Conservation (phyloP, 1,140 invertebrate genomes). For the Brachionus sp. region DNA sequence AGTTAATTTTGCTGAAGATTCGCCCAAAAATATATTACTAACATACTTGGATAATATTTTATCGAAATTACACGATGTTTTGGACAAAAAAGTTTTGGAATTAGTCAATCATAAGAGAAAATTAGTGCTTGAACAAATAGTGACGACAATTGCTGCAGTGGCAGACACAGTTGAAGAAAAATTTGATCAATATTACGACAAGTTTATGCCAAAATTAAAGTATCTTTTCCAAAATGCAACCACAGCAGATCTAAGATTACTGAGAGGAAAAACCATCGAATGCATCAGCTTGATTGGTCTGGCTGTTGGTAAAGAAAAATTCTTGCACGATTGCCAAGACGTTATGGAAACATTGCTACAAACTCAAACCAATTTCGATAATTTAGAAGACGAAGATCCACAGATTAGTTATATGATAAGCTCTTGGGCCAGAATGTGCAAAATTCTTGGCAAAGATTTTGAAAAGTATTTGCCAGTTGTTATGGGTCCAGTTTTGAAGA, state of each 20-base stretch:
- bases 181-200: slow-evolving; percentile 73
- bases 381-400: slow-evolving; percentile 82
- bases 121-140: slow-evolving; percentile 92
- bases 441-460: slow-evolving; percentile 89
- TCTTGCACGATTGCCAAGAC: slow-evolving; percentile 85
- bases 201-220: slow-evolving; percentile 89
- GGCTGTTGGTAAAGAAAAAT: slow-evolving; percentile 88
- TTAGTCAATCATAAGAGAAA: slow-evolving; percentile 79
- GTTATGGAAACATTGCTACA: slow-evolving; percentile 92
- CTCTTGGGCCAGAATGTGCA: slow-evolving; percentile 97
- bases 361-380: slow-evolving; percentile 69
- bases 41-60: slow-evolving; percentile 86
- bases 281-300: slow-evolving; percentile 96
- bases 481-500: slow-evolving; percentile 91
- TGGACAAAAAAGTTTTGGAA: slow-evolving; percentile 88
- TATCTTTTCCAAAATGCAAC: slow-evolving; percentile 93
- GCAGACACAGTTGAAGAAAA: slow-evolving; percentile 97
- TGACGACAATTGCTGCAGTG: slow-evolving; percentile 95
- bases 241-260: slow-evolving; percentile 76
- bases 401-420: slow-evolving; percentile 91
- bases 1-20: slow-evolving; percentile 98
- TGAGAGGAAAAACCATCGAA: slow-evolving; percentile 93
- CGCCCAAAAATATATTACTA: slow-evolving; percentile 82
- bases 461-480: slow-evolving; percentile 93
- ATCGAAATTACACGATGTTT: slow-evolving; percentile 80